Evolutionary conservation across 2,797 vertebrate genomes (phyloP), one percentile per base, ranked within the genome.

Genomic region (Coilia nasus): DNA sequence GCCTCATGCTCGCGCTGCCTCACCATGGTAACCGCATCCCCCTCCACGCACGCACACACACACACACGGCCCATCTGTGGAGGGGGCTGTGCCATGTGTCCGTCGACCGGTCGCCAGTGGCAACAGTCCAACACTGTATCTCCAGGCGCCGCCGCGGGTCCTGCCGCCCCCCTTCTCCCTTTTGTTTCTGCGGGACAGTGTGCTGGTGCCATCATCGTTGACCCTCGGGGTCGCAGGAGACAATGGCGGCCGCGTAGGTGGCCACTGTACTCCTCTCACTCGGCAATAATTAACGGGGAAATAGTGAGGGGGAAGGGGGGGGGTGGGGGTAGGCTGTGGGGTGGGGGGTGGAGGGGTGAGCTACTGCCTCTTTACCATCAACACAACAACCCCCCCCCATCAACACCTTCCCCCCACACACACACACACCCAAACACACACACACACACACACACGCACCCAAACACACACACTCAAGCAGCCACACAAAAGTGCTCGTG

Each of bases 11-110:
- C 94, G 92, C 93, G 92, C 92, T 92, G 89, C 90, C 88, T 94
- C 90, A 85, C 93, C 93, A 93, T 86, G 91, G 93, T 91, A 94
- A 94, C 94, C 84, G 57, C 41, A 23, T 56, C 59, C 88, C 44
- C 83, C 47, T 23, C 71, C 35, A 14, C 67, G 6, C 6, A 54
- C 9, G 50, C 50, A 3, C 67, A 28, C 17, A 85, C 12, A 35
- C 80, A 87, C 82, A 86, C 91, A 88, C 85, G 31, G 93, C 94
- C 95, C 95, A 96, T 96, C 95, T 96, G 95, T 95, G 95, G 92
- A 91, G 89, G 90, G 93, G 93, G 91, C 92, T 93, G 86, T 86
- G 94, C 94, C 95, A 96, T 96, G 95, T 96, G 95, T 95, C 94
- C 90, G 90, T 92, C 92, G 88, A 91, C 85, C 86, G 89, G 90